Base-by-base conservation (phyloP, 1,140 invertebrate genomes). In the Aradophagus sp. region DNA sequence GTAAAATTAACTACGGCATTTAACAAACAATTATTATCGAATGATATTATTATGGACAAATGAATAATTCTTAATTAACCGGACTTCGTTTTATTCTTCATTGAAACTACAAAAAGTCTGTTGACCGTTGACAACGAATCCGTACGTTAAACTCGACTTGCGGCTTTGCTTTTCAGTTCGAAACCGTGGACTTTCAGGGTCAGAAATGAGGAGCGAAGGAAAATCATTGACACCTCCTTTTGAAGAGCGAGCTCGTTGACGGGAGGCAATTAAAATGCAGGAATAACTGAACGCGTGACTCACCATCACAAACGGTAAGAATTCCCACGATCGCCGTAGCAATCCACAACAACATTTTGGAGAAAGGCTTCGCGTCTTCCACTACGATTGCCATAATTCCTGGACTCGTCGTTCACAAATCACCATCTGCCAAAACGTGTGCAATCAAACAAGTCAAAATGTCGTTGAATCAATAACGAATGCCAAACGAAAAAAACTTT, bases 231-330 rank as follows among this genome's bases (percentile, higher is more conserved):
- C 56, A 50, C 44, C 17, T 41, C 29, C 44, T 48, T 52, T 23
- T 7, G 27, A 31, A 23, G 44, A 7, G 56, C 38, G 27, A 27
- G 23, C n/a, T n/a, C 35, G 45, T 44, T 63, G 47, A 52, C 58
- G 47, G 53, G 53, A 63, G 39, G 39, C 41, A 52, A 63, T 50
- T 52, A 63, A 50, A 44, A 63, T 63, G 47, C 59, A 31, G 31
- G 31, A 52, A 53, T 50, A 53, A 50, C 45, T 38, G 15, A 63
- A 15, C 48, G 38, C 12, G 39, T 63, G 31, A 50, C 66, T 70
- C 44, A 70, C 67, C 67, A 58, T 52, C 55, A 52, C 67, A 58
- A 58, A 63, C 31, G 8, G 67, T 58, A 45, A 70, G 32, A 42
- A 70, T 47, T 58, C 67, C 67, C 19, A 58, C 42, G 35, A 63